Conservation (phyloP, 1,140 invertebrate species). For the Aphis craccivora region DNA sequence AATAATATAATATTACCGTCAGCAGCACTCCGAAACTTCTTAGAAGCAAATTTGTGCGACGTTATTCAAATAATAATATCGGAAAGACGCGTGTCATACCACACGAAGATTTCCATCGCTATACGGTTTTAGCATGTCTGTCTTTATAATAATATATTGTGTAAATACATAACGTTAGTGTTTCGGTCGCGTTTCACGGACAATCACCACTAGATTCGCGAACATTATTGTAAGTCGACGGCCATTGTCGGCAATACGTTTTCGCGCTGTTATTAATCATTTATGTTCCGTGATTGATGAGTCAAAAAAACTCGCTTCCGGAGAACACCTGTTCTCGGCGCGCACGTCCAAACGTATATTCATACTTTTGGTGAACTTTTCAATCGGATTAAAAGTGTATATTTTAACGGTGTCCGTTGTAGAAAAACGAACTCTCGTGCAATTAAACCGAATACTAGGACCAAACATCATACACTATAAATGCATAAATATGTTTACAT, state of each 20-base stretch:
- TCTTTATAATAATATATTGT: not conserved
- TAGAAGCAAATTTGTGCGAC: not conserved
- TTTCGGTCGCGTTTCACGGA: not conserved
- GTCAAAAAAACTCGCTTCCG: not conserved
- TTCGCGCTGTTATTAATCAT: not conserved
- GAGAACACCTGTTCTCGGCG: not conserved
- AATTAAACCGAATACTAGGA: not conserved
- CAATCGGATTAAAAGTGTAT: constrained; percentile 5
- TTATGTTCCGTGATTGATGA: not conserved
- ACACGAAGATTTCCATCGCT: not conserved
- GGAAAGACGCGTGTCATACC: not conserved
- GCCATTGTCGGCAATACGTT: not conserved
- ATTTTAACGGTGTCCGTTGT: not conserved
- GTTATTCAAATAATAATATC: not conserved
- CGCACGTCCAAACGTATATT: not conserved
- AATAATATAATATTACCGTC: not conserved
- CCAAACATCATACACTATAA: not conserved
- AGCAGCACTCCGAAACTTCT: not conserved
- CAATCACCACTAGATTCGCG: not conserved
- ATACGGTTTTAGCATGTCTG: no score
- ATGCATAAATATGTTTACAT: not conserved
- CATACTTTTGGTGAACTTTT: not conserved
- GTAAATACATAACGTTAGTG: not conserved
- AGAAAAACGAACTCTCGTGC: not conserved
- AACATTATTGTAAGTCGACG: not conserved